phyloP scores from a whole-genome alignment of 2,797 vertebrate genomes.

The Falco novaeseelandiae region DNA sequence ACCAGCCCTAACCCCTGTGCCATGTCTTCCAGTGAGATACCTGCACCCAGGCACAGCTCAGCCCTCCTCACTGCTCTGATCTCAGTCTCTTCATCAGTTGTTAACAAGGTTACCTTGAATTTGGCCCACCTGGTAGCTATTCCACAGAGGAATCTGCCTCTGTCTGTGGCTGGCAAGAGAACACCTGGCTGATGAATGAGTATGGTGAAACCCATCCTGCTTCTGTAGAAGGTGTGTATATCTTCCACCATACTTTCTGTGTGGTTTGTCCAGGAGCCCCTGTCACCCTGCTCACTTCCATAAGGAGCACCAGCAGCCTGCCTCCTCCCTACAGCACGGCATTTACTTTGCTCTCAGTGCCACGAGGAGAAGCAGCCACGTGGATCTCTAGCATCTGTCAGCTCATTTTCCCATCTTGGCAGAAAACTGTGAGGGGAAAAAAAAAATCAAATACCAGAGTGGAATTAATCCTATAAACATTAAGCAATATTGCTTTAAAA shows the following conservation, averaged over 20 bases:
- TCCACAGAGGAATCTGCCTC: not conserved
- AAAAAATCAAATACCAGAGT: not conserved
- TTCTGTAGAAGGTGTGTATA: not conserved
- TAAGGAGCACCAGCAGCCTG: not conserved
- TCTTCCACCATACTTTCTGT: not conserved
- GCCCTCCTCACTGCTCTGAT: not conserved
- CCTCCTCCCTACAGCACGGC: not conserved
- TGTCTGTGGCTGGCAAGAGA: not conserved
- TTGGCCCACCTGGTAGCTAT: not conserved
- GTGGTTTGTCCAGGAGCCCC: not conserved
- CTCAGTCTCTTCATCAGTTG: not conserved
- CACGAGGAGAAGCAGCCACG: not conserved
- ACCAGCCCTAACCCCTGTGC: too few species aligned
- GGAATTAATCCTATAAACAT: not conserved
- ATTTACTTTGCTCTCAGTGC: not conserved
- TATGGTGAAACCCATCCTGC: not conserved
- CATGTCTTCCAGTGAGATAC: fast-evolving
- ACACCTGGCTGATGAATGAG: fast-evolving
- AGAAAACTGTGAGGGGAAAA: not conserved
- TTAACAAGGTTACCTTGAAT: not conserved
- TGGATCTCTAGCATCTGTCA: not conserved
- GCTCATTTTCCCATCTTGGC: not conserved
- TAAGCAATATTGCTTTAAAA: not conserved
- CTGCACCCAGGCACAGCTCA: not conserved
- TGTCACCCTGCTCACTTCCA: fast-evolving